Evolutionary conservation across 2,113 vertebrate species (phyloP).

Genomic region (Corvus hawaiiensis): DNA sequence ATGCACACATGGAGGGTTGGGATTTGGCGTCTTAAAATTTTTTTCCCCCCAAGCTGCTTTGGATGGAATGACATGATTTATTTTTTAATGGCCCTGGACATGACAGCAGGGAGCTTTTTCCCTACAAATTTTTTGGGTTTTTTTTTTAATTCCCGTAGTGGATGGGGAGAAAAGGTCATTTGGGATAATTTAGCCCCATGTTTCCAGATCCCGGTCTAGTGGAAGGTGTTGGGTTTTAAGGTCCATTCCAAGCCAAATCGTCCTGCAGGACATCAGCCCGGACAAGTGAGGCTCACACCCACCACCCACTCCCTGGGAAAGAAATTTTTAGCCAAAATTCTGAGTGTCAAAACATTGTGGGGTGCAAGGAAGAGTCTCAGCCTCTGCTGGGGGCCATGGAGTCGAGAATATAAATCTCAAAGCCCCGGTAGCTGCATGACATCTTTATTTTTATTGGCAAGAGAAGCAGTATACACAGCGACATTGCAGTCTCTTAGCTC

Average conservation of each 20-base stretch:
- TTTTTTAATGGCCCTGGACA: neutral
- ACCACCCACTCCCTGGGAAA: neutral
- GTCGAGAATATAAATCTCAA: neutral
- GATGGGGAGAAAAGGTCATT: neutral
- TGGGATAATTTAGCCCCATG: neutral
- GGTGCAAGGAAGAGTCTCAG: neutral
- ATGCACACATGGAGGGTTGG: neutral
- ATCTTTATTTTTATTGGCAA: conserved; percentile 67
- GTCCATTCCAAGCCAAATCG: neutral
- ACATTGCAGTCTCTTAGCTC: conserved; percentile 55
- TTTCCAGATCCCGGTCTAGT: neutral
- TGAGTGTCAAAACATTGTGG: neutral
- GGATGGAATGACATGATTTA: neutral
- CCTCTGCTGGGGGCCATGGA: neutral
- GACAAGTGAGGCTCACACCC: neutral
- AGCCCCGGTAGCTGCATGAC: neutral
- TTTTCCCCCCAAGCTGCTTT: neutral
- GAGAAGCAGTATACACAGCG: conserved; percentile 63
- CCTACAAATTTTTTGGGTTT: neutral
- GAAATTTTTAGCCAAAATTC: neutral
- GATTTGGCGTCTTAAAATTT: neutral
- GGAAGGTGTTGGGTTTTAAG: neutral
- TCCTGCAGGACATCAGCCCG: accelerated
- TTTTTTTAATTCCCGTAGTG: neutral
- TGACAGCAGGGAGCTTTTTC: neutral